These are phyloP conservation scores for Sebastes diploproa DNA, from an alignment of 2,797 vertebrate genomes.

Conservation along the genomic window DNA sequence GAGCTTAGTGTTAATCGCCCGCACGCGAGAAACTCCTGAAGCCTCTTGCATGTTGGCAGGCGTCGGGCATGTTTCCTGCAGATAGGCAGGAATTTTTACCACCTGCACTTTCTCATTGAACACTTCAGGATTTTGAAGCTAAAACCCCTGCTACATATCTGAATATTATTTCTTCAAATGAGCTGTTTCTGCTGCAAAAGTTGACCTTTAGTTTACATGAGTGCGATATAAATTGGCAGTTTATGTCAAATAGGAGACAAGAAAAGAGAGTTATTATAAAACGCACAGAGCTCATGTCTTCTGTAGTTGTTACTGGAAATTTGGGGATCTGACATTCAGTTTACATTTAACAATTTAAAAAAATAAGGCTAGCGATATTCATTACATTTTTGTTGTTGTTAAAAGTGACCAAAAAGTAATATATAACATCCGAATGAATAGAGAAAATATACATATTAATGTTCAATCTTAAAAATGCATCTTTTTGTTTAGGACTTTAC, in stretches of 20 bases:
- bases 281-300: neutral
- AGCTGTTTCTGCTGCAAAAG: neutral
- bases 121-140: neutral
- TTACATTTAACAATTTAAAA: neutral
- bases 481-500: too few species aligned
- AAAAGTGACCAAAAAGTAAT: neutral
- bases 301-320: neutral
- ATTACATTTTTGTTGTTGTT: neutral
- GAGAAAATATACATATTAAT: neutral
- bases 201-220: neutral
- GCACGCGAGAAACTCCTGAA: neutral
- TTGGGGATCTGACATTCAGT: neutral
- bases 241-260: neutral
- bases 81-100: conserved; percentile 1
- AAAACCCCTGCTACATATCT: neutral
- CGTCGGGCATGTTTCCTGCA: conserved; percentile 7
- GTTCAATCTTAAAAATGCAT: too few species aligned
- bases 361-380: too few species aligned
- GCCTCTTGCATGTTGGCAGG: conserved; percentile 6
- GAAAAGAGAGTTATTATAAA: neutral
- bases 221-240: neutral
- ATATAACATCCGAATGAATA: neutral
- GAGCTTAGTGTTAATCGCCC: conserved; percentile 30
- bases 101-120: neutral
- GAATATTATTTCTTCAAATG: neutral